phyloP scores from a whole-genome alignment of 1,140 invertebrate species.

The Phymorhynchus buccinoides region DNA sequence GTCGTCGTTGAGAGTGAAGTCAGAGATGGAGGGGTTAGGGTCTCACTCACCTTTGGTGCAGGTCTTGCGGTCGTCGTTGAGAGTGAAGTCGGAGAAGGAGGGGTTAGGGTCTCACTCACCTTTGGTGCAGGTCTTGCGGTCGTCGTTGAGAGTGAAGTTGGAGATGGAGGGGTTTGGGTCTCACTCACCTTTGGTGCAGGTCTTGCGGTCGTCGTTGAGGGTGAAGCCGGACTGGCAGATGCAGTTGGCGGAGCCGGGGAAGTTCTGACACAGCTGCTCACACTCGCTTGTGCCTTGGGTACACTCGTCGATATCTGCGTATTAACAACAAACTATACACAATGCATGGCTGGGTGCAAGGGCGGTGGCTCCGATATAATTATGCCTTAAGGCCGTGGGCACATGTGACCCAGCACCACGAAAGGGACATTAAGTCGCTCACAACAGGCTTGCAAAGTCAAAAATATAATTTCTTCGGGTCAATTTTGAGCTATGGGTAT shows the following conservation, averaged over 20 bases:
- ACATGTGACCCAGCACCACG: too few relatives aligned
- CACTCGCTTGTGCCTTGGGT: conserved; percentile 57
- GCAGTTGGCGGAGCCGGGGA: conserved; percentile 46
- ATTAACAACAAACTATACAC: too few relatives aligned
- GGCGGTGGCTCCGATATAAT: too few relatives aligned
- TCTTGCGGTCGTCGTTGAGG: conserved; percentile 39
- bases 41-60: background rate
- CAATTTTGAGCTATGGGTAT: too few relatives aligned
- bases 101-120: background rate
- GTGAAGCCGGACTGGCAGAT: conserved; percentile 34
- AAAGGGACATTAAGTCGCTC: too few relatives aligned
- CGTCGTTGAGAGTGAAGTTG: background rate
- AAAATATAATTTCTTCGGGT: too few relatives aligned
- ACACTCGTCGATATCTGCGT: conserved; percentile 69
- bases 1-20: background rate
- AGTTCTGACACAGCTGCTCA: conserved; percentile 60
- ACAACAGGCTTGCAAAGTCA: too few relatives aligned
- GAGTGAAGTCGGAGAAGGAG: too few relatives aligned
- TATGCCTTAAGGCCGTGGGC: too few relatives aligned
- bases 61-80: background rate
- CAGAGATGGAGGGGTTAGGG: too few relatives aligned
- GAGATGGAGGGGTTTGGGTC: too few relatives aligned
- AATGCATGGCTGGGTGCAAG: too few relatives aligned
- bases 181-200: conserved; percentile 47
- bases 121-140: background rate